Base-by-base conservation (phyloP, 2,797 vertebrate genomes). In the Pipistrellus kuhlii region DNA sequence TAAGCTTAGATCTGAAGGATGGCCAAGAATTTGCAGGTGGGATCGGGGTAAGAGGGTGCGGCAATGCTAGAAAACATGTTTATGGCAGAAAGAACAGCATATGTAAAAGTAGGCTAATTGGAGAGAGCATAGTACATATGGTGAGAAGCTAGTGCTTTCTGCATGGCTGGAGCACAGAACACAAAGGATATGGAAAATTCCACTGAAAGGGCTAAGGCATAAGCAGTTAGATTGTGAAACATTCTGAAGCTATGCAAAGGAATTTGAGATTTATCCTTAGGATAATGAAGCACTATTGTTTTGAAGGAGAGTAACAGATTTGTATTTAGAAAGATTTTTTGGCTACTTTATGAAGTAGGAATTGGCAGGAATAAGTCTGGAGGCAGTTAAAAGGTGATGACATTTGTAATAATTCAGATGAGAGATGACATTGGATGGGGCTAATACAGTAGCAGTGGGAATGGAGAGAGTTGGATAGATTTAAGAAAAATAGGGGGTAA, bases 311-410 rank as follows among this genome's bases (percentile, higher is more conserved):
- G 12, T 51, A 62, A 30, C 25, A 18, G 12, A 62, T 85, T 64
- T 96, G 38, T 71, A 69, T 93, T 90, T 72, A 35, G 92, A 90
- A 90, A 94, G 87, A 53, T 68, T 85, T 88, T 35, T 85, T 68
- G 46, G 20, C 57, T 90, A 8, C 55, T 32, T 69, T 55, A 64
- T 55, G 35, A 46, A 66, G 27, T 46, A 92, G 53, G 41, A 14
- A 8, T 75, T 59, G 35, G 8, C 51, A 17, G n/a, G 46, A 76
- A 13, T 51, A 78, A 90, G 64, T 11, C 35, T 69, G 41, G 41
- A 30, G 48, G 27, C 51, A 27, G 10, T 14, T 4, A 68, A 35
- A 71, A 68, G 66, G 21, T 32, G 17, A 72, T 77, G 76, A 48
- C 27, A 10, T 88, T 68, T 76, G 38, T 85, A 66, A 41, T 86